Percentiles rank a stretch among this genome's conserved stretches.
These are phyloP conservation scores for Arrhopalites spinosus DNA, from an alignment of 2,888 invertebrate species.

Conservation along the genomic window DNA sequence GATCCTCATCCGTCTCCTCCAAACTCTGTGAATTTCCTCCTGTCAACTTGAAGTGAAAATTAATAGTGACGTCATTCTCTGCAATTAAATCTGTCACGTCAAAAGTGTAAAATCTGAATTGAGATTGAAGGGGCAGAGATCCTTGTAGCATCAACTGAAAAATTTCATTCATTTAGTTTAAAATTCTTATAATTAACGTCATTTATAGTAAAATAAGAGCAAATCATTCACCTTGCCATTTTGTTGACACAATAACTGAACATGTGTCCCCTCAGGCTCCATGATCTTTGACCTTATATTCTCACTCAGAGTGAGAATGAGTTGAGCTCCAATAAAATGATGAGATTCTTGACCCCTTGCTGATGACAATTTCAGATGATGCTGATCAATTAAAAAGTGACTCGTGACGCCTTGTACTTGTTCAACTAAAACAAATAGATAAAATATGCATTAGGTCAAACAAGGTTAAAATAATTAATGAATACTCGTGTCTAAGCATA, in stretches of 20 bases:
- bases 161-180: no score
- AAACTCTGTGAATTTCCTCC: constrained; percentile 18
- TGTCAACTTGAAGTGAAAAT: not conserved
- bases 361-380: no score
- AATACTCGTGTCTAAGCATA: not conserved
- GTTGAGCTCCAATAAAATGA: not conserved
- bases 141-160: not conserved
- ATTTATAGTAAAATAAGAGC: not conserved
- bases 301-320: not conserved
- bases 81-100: not conserved
- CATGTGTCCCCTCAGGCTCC: not conserved
- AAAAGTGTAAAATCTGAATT: not conserved
- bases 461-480: not conserved
- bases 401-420: no score
- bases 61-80: not conserved
- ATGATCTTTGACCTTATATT: not conserved
- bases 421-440: no score
- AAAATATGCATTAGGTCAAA: not conserved
- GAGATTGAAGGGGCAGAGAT: not conserved
- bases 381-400: no score
- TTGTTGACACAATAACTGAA: not conserved
- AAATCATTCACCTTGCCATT: not conserved
- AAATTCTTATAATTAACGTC: not conserved
- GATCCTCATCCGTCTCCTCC: constrained; percentile 16
- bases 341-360: not conserved